phyloP scores from a whole-genome alignment of 2,113 vertebrate genomes.

The Percopsis transmontana region DNA sequence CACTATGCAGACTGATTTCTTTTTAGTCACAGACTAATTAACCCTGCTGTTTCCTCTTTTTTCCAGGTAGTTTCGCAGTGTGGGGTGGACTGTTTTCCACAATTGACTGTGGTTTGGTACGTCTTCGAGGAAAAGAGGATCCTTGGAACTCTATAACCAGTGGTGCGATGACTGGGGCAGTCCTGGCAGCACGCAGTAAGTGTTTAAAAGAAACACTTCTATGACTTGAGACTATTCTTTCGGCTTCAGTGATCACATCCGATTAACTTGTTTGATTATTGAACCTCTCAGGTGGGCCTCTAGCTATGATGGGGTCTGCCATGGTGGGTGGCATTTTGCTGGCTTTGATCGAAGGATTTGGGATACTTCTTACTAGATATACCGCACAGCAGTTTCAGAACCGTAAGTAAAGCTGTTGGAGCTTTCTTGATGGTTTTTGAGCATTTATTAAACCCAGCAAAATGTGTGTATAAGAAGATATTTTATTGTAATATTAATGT shows the following conservation, averaged over 20 bases:
- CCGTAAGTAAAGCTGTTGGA: conserved; percentile 73
- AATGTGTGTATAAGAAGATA: neutral
- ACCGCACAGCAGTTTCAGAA: conserved; percentile 90
- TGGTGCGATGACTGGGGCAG: conserved; percentile 86
- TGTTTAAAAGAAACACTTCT: conserved; percentile 3
- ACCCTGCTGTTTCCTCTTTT: conserved; percentile 1
- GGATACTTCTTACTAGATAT: conserved; percentile 88
- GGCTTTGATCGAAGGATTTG: conserved; percentile 87
- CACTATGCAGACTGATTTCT: too few relatives aligned
- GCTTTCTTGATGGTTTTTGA: too few relatives aligned
- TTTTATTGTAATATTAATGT: neutral
- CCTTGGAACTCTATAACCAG: conserved; percentile 93
- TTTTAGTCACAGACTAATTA: neutral
- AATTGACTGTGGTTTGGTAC: conserved; percentile 88
- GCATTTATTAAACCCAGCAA: neutral
- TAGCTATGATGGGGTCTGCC: conserved; percentile 90
- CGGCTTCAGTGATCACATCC: neutral
- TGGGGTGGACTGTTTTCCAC: conserved; percentile 92
- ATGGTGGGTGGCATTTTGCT: conserved; percentile 90
- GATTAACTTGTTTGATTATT: neutral
- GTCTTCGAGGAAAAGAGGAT: conserved; percentile 86
- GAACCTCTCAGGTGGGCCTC: conserved; percentile 80
- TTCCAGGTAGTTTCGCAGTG: conserved; percentile 87
- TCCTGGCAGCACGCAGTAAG: conserved; percentile 89
- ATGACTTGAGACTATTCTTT: neutral